Percentiles rank a stretch among this genome's conserved stretches.
Evolutionary conservation across 2,797 vertebrate genomes (phyloP).

Genomic region (Molossus alvarezi): DNA sequence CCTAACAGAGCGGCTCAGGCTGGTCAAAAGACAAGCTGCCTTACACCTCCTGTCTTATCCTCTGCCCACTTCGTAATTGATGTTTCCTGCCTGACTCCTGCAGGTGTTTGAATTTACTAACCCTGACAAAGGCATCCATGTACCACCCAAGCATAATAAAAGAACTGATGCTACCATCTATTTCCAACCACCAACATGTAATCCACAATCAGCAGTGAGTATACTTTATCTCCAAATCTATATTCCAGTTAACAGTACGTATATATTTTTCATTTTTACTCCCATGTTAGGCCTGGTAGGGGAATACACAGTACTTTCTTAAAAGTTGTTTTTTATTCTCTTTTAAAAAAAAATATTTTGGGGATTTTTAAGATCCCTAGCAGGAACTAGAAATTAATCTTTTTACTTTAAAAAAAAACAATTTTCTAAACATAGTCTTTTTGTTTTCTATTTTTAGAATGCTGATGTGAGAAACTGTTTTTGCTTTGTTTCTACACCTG

Average conservation of each 20-base stretch:
- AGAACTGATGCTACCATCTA: not conserved
- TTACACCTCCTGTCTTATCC: not conserved
- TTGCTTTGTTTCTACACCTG: slow-evolving; percentile 48
- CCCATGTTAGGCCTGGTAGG: not conserved
- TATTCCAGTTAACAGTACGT: slow-evolving; percentile 21
- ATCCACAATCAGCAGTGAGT: slow-evolving; percentile 32
- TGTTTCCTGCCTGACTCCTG: not conserved
- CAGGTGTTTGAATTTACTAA: not conserved
- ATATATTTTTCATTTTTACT: slow-evolving; percentile 48
- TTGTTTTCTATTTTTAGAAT: slow-evolving; percentile 51
- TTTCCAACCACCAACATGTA: not conserved
- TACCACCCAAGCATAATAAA: not conserved
- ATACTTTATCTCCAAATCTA: not conserved
- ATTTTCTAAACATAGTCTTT: slow-evolving; percentile 59
- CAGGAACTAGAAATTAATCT: slow-evolving; percentile 43
- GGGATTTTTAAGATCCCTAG: slow-evolving; percentile 53
- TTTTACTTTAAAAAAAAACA: slow-evolving; percentile 48
- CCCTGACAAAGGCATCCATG: not conserved
- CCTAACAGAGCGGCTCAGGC: not conserved
- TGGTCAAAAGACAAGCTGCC: slow-evolving; percentile 1
- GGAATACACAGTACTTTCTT: not conserved
- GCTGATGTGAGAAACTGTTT: slow-evolving; percentile 31
- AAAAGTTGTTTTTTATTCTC: not conserved
- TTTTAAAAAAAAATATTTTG: slow-evolving; percentile 7
- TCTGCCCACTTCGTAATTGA: not conserved